Evolutionary conservation across 2,797 vertebrate species (phyloP).

Genomic region (Notolepis coatsorum): DNA sequence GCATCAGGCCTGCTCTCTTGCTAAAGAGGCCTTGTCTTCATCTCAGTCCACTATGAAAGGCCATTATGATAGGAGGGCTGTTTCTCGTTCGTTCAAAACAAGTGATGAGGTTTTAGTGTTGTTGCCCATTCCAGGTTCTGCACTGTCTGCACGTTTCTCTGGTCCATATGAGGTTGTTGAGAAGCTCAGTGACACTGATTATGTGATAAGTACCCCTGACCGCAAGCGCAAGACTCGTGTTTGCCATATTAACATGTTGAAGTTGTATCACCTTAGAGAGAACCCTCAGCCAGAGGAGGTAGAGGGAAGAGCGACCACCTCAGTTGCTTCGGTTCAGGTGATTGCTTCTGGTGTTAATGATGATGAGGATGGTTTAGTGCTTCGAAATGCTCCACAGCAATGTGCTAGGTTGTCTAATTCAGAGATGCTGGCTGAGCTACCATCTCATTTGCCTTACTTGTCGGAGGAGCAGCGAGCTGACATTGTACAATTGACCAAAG

Average conservation of each 20-base stretch:
- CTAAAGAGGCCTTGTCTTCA: background rate
- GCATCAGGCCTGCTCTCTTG: background rate
- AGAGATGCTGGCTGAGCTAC: background rate
- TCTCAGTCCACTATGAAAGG: background rate
- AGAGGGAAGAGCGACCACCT: too few relatives aligned
- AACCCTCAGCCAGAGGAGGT: too few relatives aligned
- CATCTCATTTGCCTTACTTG: background rate
- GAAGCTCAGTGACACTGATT: background rate
- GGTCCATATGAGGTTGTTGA: background rate
- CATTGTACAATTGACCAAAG: background rate
- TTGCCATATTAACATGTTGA: conserved; percentile 11
- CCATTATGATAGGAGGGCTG: background rate
- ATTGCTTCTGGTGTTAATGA: too few relatives aligned
- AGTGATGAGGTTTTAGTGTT: conserved; percentile 7
- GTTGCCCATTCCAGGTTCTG: conserved; percentile 2
- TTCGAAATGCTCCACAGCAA: background rate
- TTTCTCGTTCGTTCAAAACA: background rate
- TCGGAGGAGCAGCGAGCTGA: background rate
- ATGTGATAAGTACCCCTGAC: conserved; percentile 5
- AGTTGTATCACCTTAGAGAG: background rate
- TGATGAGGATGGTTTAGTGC: background rate
- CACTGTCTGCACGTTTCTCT: background rate
- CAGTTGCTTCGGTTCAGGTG: too few relatives aligned
- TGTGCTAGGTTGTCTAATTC: background rate
- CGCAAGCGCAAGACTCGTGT: background rate